Evolutionary conservation across 2,113 vertebrate genomes (phyloP).

Genomic region (Sterrhoptilus dennistouni): DNA sequence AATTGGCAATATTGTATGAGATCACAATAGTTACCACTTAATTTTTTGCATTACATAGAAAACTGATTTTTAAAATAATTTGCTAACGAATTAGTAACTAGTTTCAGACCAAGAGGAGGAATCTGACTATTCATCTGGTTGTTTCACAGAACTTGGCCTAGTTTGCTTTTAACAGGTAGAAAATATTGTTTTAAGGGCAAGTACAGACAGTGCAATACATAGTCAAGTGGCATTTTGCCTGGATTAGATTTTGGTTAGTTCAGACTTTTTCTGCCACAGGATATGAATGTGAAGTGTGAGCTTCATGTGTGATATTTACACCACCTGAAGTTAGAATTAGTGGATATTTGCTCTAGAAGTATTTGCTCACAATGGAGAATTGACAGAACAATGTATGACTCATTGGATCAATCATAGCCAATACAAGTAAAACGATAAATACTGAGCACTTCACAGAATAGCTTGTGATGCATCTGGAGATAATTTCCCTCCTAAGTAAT

Average conservation of each 20-base stretch:
- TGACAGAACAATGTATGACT: background rate
- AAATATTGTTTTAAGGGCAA: background rate
- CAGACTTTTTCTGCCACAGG: background rate
- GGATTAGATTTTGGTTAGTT: background rate
- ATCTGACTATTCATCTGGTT: background rate
- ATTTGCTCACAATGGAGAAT: background rate
- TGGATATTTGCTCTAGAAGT: background rate
- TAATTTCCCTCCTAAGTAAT: slow-evolving; percentile 15
- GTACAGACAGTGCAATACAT: background rate
- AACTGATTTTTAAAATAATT: background rate
- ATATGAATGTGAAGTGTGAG: background rate
- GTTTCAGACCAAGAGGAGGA: background rate
- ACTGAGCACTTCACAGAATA: slow-evolving; percentile 6
- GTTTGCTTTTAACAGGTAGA: background rate
- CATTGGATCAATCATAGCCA: slow-evolving; percentile 13
- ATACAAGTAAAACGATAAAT: slow-evolving; percentile 16
- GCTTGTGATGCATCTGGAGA: slow-evolving; percentile 22
- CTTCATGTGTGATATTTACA: background rate
- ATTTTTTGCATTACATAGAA: background rate
- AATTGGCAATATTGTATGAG: background rate
- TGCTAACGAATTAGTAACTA: background rate
- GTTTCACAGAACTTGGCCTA: background rate
- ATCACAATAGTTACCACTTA: background rate
- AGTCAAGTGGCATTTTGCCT: background rate
- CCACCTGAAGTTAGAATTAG: background rate